A percentile compares a stretch with the other conserved stretches of the same genome.
phyloP scores from a whole-genome alignment of 2,113 vertebrate species.

The Bujurquina vittata region DNA sequence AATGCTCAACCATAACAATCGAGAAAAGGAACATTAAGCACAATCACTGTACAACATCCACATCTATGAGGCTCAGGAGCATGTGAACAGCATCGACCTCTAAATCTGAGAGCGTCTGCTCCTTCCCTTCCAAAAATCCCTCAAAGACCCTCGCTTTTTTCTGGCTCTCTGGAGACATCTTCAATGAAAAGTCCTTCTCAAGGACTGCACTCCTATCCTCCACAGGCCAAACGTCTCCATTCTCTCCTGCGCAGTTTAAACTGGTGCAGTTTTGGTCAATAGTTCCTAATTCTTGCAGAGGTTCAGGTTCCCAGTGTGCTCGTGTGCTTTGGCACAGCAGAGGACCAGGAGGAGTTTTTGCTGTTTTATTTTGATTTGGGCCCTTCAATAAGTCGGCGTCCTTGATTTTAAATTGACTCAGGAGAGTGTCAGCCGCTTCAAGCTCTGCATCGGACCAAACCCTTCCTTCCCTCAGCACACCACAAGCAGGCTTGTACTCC shows the following conservation, averaged over 20 bases:
- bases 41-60: not conserved
- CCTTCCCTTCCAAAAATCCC: not conserved
- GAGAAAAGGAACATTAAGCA: not conserved
- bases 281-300: not conserved
- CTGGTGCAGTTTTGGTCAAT: not conserved
- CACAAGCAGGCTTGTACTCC: not conserved
- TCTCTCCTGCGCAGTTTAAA: not conserved
- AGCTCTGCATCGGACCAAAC: slow-evolving; percentile 7
- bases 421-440: not conserved
- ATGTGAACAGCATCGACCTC: slow-evolving; percentile 30
- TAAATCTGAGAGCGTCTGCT: not conserved
- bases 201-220: not conserved
- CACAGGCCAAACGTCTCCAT: not conserved
- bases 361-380: not conserved
- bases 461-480: not conserved
- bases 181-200: not conserved
- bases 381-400: not conserved
- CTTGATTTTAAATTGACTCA: not conserved
- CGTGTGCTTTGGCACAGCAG: not conserved
- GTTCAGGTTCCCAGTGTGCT: not conserved
- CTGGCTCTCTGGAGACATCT: not conserved
- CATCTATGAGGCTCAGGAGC: slow-evolving; percentile 35
- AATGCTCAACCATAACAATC: not conserved
- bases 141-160: not conserved
- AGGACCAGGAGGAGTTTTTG: not conserved